Base-by-base conservation (phyloP, 2,113 vertebrate genomes). In the Thamnaconus septentrionalis region DNA sequence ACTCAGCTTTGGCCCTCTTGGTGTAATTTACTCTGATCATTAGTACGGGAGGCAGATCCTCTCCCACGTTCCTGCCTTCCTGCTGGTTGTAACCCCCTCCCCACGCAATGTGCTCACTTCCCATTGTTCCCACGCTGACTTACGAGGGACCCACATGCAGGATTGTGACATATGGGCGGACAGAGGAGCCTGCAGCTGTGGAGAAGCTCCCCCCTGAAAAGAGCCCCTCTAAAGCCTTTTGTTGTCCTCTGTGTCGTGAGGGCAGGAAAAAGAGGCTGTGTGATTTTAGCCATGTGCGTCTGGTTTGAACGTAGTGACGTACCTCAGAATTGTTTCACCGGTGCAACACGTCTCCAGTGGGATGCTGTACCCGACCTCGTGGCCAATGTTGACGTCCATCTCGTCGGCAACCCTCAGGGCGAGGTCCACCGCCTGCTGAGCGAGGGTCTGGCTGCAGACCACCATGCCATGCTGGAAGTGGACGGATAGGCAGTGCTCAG, bases 361-460 rank as follows among this genome's bases (percentile, higher is more conserved):
- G 59, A 96, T 73, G 39, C 69, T 80, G 65, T 96, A 96, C 7
- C 94, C 94, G 0, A 97, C 94, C 72, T 98, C 95, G 0, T 96
- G 95, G 3, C 94, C 94, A 0, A 95, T 80, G 78, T 89, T 93
- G 50, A 96, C 91, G 0, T 96, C 94, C 95, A 98, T 96, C 62
- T 97, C 94, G 0, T 96, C 94, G 0, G 95, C 92, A 4, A 93
- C 95, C 0, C 88, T 90, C 10, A 96, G 81, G 1, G 95, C 92
- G n/a, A 98, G 89, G 74, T 91, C 76, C 5, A 94, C 85, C 0
- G 92, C 92, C 3, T 92, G 88, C 79, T 88, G 93, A 12, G 74
- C 66, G 59, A 93, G 92, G 1, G 61, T 88, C 91, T 96, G 94
- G 0, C 90, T 88, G 65, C 94, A 97, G 4, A 94, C 91, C 42